Conservation (phyloP, 2,888 invertebrate species). For the Fragum whitleyi region DNA sequence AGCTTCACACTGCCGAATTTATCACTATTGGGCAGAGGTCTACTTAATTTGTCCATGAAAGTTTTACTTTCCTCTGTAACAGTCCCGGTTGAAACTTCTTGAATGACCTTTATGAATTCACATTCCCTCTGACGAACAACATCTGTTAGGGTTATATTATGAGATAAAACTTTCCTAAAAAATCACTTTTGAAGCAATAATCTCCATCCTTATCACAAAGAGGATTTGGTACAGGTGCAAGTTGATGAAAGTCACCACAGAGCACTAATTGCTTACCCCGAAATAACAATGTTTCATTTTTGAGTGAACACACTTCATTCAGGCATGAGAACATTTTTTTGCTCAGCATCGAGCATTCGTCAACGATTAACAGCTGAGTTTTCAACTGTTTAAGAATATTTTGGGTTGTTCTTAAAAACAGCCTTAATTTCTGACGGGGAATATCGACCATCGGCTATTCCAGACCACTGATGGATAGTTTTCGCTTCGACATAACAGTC, state of each 20-base stretch:
- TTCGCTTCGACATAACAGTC: too few species aligned
- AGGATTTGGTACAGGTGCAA: too few species aligned
- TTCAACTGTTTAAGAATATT: slow-evolving; percentile 44
- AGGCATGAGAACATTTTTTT: too few species aligned
- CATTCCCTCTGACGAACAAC: slow-evolving; percentile 37
- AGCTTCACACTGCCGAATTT: slow-evolving; percentile 15
- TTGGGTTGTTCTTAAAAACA: slow-evolving; percentile 32
- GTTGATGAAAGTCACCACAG: too few species aligned
- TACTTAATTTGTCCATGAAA: slow-evolving; percentile 3
- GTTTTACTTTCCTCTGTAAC: too few species aligned
- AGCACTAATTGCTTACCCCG: too few species aligned
- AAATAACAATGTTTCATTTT: too few species aligned
- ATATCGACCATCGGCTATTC: slow-evolving; percentile 45
- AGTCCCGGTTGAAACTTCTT: slow-evolving; percentile 37
- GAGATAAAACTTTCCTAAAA: slow-evolving; percentile 15
- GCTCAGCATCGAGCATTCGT: slow-evolving; percentile 53
- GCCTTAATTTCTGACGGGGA: slow-evolving; percentile 28
- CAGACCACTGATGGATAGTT: slow-evolving; percentile 47
- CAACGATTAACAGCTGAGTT: slow-evolving; percentile 36
- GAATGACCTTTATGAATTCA: slow-evolving; percentile 10
- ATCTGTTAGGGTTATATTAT: slow-evolving; percentile 9
- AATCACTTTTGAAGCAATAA: slow-evolving; percentile 31
- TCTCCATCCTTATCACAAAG: too few species aligned
- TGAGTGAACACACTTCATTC: too few species aligned
- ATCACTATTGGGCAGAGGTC: slow-evolving; percentile 7